Percentiles rank a stretch among this genome's conserved stretches.
phyloP scores from a whole-genome alignment of 2,888 invertebrate genomes.

The Dilophus febrilis region DNA sequence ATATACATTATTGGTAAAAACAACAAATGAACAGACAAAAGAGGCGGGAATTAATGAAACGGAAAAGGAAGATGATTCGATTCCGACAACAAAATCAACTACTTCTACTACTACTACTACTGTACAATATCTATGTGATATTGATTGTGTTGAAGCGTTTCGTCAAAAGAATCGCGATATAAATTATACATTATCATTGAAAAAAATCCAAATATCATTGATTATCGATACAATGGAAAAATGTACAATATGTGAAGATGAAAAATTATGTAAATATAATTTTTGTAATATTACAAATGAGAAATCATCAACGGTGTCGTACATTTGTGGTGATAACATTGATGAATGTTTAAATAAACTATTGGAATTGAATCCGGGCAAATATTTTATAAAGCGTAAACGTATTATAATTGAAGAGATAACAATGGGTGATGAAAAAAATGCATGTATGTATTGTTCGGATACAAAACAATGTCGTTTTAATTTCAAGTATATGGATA shows the following conservation, averaged over 20 bases:
- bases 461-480: conserved; percentile 33
- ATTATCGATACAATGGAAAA: conserved; percentile 19
- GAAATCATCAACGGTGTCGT: conserved; percentile 30
- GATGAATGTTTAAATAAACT: conserved; percentile 33
- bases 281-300: conserved; percentile 30
- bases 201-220: conserved; percentile 25
- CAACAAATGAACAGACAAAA: conserved; percentile 13
- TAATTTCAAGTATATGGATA: conserved; percentile 34
- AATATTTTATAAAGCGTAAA: conserved; percentile 36
- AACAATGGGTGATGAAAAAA: conserved; percentile 13
- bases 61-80: conserved; percentile 5
- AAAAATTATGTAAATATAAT: conserved; percentile 24
- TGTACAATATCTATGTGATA: conserved; percentile 30
- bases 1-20: conserved; percentile 26
- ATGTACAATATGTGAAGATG: conserved; percentile 20
- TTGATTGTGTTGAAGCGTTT: conserved; percentile 33
- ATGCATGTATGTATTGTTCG: conserved; percentile 34
- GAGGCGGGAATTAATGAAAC: conserved; percentile 18
- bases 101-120: too few species aligned
- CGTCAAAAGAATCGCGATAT: conserved; percentile 25
- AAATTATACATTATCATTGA: conserved; percentile 15
- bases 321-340: conserved; percentile 36
- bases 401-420: conserved; percentile 34
- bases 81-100: not conserved
- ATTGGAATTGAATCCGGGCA: conserved; percentile 36